Evolutionary conservation across 2,113 vertebrate genomes (phyloP).

Genomic region (Rhynchomys soricoides): DNA sequence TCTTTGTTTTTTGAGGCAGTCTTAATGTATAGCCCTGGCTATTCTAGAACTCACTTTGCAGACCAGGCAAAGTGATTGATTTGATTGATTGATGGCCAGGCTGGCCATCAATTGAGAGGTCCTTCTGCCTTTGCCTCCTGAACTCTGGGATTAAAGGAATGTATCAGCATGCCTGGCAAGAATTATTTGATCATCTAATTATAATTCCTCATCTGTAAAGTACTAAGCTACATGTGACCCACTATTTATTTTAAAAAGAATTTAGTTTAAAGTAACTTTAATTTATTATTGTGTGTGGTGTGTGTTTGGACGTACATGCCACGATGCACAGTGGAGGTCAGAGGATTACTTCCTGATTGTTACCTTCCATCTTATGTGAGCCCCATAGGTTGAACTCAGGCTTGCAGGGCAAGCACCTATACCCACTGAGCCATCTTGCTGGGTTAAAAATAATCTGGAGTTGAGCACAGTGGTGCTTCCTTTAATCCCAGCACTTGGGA

Average conservation of each 20-base stretch:
- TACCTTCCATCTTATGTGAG: neutral
- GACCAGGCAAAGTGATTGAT: too few relatives aligned
- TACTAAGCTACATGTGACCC: neutral
- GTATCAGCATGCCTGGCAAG: neutral
- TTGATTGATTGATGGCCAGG: too few relatives aligned
- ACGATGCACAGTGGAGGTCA: neutral
- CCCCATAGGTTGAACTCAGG: neutral
- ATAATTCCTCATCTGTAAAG: neutral
- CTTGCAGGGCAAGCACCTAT: neutral
- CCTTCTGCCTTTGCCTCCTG: neutral
- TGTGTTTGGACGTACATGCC: neutral
- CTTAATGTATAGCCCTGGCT: neutral
- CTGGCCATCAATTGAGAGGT: neutral
- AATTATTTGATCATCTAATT: neutral
- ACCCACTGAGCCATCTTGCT: neutral
- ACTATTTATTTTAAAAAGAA: neutral
- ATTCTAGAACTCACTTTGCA: neutral
- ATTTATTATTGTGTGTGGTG: neutral
- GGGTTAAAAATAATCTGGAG: neutral
- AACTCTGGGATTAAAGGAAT: neutral
- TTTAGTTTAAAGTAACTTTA: neutral
- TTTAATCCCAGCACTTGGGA: too few relatives aligned
- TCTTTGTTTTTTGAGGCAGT: neutral
- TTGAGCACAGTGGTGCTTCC: too few relatives aligned
- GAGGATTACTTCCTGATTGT: neutral